A percentile compares a stretch with the other conserved stretches of the same genome.
Conservation (phyloP, 2,797 vertebrate genomes). For the Podarcis siculus region DNA sequence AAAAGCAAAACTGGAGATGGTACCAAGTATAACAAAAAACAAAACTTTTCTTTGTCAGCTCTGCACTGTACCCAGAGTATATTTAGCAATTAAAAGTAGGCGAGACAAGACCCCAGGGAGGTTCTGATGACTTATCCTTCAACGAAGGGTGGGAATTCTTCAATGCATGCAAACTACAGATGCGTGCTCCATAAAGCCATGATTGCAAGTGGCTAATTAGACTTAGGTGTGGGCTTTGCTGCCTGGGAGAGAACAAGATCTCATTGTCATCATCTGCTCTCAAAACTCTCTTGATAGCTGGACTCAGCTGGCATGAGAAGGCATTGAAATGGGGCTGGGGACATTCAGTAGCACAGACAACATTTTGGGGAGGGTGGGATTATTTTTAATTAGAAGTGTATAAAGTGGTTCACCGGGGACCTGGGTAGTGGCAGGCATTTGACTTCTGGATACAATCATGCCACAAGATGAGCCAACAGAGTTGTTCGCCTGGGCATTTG, state of each 20-base stretch:
- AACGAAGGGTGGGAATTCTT: background rate
- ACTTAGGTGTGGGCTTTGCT: background rate
- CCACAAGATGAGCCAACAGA: background rate
- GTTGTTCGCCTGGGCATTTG: background rate
- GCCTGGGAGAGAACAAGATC: constrained; percentile 10
- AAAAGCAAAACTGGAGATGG: background rate
- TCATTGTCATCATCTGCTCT: background rate
- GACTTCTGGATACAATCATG: constrained; percentile 26
- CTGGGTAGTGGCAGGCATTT: constrained; percentile 9
- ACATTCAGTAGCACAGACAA: background rate
- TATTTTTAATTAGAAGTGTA: constrained; percentile 24
- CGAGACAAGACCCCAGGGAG: background rate
- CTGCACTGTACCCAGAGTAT: background rate
- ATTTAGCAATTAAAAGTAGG: background rate
- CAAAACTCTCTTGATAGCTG: background rate
- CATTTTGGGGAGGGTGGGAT: constrained; percentile 1
- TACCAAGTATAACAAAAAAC: fast-evolving
- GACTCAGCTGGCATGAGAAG: constrained; percentile 28
- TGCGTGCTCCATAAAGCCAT: background rate
- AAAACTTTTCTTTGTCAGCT: background rate
- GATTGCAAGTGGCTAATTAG: background rate
- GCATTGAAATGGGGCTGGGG: background rate
- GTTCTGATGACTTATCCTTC: constrained; percentile 28
- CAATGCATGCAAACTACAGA: background rate
- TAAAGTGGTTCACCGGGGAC: constrained; percentile 11